phyloP scores from a whole-genome alignment of 2,113 vertebrate genomes.

The Thymallus thymallus region DNA sequence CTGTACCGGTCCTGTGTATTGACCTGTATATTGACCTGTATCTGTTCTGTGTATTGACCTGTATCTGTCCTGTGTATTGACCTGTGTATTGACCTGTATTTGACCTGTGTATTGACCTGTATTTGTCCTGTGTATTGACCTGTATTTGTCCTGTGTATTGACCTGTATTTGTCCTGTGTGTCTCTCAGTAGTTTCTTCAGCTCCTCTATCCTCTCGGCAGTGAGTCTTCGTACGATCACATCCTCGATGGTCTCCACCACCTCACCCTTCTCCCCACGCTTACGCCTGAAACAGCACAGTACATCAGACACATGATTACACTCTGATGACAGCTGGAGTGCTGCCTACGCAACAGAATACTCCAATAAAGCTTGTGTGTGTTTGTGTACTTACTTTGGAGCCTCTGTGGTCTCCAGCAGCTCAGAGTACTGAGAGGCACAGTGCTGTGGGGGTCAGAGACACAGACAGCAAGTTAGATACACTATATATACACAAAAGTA shows the following conservation, averaged over 20 bases:
- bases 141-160: slow-evolving; percentile 81
- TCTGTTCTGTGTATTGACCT: slow-evolving; percentile 98
- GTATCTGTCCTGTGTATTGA: slow-evolving; percentile 98
- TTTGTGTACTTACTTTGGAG: slow-evolving; percentile 87
- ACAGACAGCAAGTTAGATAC: slow-evolving; percentile 36
- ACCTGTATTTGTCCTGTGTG: slow-evolving; percentile 98
- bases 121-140: slow-evolving; percentile 98
- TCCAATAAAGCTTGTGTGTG: background rate
- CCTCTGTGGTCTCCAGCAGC: slow-evolving; percentile 95
- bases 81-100: slow-evolving; percentile 97
- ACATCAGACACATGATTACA: background rate
- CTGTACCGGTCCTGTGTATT: slow-evolving; percentile 98
- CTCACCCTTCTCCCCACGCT: slow-evolving; percentile 96
- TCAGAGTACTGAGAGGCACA: slow-evolving; percentile 99
- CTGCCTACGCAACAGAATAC: background rate
- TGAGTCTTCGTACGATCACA: slow-evolving; percentile 94
- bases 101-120: slow-evolving; percentile 98
- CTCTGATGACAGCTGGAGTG: background rate
- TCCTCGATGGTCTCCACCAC: slow-evolving; percentile 99
- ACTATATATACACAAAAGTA: background rate
- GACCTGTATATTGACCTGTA: too few species aligned
- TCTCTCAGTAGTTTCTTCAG: slow-evolving; percentile 94
- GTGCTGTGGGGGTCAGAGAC: slow-evolving; percentile 76
- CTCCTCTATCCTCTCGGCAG: slow-evolving; percentile 93
- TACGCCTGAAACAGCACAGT: slow-evolving; percentile 76